phyloP scores from a whole-genome alignment of 1,140 invertebrate species.

The Drosophila murphyi region DNA sequence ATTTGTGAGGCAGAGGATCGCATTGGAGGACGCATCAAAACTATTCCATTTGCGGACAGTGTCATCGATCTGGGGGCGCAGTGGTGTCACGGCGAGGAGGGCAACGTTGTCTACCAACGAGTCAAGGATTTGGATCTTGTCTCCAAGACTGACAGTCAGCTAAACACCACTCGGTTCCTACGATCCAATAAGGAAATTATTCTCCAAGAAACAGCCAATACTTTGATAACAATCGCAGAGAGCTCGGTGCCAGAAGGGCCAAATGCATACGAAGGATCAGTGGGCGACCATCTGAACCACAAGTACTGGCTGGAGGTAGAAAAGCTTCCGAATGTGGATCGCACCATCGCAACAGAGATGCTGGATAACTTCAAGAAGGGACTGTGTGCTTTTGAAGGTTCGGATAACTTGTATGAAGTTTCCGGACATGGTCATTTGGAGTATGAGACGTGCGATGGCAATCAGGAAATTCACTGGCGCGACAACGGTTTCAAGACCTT shows the following conservation, averaged over 20 bases:
- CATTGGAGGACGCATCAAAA: constrained; percentile 89
- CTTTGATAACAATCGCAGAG: not conserved
- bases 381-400: constrained; percentile 86
- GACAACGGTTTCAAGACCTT: constrained; percentile 87
- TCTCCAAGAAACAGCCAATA: not conserved
- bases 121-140: constrained; percentile 86
- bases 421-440: constrained; percentile 85
- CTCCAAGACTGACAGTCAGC: constrained; percentile 38
- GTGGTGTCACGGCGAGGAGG: constrained; percentile 90
- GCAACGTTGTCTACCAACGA: constrained; percentile 89
- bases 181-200: constrained; percentile 74
- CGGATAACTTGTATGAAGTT: constrained; percentile 87
- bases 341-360: constrained; percentile 81
- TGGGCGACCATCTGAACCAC: constrained; percentile 85
- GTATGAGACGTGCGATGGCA: constrained; percentile 87
- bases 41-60: constrained; percentile 87
- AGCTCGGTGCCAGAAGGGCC: constrained; percentile 56
- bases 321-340: constrained; percentile 60
- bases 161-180: constrained; percentile 70
- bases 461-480: constrained; percentile 87
- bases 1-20: constrained; percentile 88
- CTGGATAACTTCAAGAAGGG: constrained; percentile 85
- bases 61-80: constrained; percentile 93
- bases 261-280: constrained; percentile 65
- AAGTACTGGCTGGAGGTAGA: constrained; percentile 71